These are phyloP conservation scores for Acanthopleura granulata DNA, from an alignment of 2,888 invertebrate genomes.

Conservation along the genomic window DNA sequence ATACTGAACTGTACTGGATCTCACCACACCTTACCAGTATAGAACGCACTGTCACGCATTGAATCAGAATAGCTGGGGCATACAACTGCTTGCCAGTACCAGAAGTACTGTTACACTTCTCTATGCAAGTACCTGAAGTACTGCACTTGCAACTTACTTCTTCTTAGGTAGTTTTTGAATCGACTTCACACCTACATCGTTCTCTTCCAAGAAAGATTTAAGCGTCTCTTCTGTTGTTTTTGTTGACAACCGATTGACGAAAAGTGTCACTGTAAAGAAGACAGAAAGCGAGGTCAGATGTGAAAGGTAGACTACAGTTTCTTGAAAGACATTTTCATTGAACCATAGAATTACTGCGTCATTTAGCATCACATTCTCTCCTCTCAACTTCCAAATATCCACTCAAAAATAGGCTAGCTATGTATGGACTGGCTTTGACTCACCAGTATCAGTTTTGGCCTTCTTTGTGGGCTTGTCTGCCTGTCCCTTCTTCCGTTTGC, in stretches of 20 bases:
- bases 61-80: not conserved
- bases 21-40: too few relatives aligned
- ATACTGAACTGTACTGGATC: too few relatives aligned
- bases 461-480: conserved; percentile 22
- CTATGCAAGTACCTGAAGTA: not conserved
- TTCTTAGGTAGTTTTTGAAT: conserved; percentile 36
- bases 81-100: not conserved
- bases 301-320: too few relatives aligned
- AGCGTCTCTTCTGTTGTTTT: conserved; percentile 34
- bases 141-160: conserved; percentile 31
- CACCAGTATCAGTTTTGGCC: conserved; percentile 18
- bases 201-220: conserved; percentile 37
- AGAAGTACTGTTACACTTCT: not conserved
- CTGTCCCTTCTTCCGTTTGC: conserved; percentile 15
- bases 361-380: too few relatives aligned
- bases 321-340: too few relatives aligned
- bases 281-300: not conserved
- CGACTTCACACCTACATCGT: conserved; percentile 34
- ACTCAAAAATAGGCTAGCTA: too few relatives aligned
- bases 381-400: too few relatives aligned
- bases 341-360: too few relatives aligned
- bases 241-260: conserved; percentile 38
- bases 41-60: not conserved
- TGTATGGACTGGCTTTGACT: not conserved
- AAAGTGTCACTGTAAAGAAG: conserved; percentile 33